Base-by-base conservation (phyloP, 2,888 invertebrate genomes). In the Metallyticus violacea region DNA sequence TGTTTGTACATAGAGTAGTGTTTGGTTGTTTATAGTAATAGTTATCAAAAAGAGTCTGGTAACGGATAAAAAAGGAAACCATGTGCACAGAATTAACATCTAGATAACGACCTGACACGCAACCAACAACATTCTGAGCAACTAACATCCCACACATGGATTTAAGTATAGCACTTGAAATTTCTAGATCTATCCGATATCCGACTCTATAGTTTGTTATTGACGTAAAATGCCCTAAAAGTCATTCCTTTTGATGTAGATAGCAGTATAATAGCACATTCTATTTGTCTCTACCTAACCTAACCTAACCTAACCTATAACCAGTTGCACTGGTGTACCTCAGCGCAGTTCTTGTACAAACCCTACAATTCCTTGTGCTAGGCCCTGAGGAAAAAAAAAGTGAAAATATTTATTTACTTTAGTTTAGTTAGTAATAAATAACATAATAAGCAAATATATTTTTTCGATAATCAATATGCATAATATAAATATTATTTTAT, bases 51-150 rank as follows among this genome's bases (percentile, higher is more conserved):
- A 30, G 81, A 22, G 29, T 77, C 77, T 77, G 77, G 77, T 29
- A 29, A 77, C 25, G 26, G 83, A 22, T 27, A 82, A 76, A 5
- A 15, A 62, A 9, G 9, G 82, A 83, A n/a, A 22, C 28, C 83
- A 83, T 77, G 77, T 29, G 76, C 28, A 40, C 80, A 29, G 78
- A 40, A 29, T 62, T 77, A 77, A 85, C 86, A 83, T 87, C 87
- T 88, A 85, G 88, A 87, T 86, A 87, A 87, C 88, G 88, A 88
- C 86, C 85, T 87, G 88, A 87, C 88, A 87, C 88, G 40, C 40
- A 81, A 28, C 4, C 29, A 81, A 30, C 81, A 25, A 28, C 25
- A 30, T 26, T 81, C 25, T 81, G n/a, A 81, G n/a, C 81, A 29
- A 30, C 27, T 15, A 81, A n/a, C 29, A 25, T 30, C 81, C 40